These are phyloP conservation scores for Ia io DNA, from an alignment of 2,113 vertebrate genomes.

Conservation along the genomic window DNA sequence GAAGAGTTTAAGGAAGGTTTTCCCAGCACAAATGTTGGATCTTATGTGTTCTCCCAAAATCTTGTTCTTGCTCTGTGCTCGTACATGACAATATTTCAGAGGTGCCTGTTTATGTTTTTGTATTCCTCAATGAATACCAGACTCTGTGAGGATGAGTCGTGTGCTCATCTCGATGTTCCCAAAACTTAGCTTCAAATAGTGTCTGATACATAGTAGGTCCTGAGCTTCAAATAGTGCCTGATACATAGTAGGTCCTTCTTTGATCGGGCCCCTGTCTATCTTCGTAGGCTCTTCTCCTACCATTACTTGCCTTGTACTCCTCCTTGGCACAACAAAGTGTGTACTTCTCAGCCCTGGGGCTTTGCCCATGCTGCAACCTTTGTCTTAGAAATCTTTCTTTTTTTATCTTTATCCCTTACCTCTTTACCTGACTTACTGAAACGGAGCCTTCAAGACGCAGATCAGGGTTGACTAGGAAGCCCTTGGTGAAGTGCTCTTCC, in stretches of 20 bases:
- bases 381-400: background rate
- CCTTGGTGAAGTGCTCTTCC: background rate
- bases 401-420: background rate
- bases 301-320: background rate
- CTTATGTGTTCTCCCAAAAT: background rate
- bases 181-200: background rate
- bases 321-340: background rate
- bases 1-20: background rate
- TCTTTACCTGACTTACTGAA: background rate
- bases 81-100: background rate
- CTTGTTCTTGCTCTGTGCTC: background rate
- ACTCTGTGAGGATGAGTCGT: background rate
- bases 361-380: background rate
- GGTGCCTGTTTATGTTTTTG: background rate
- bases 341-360: background rate
- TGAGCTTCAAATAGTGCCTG: background rate
- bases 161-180: background rate
- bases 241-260: background rate
- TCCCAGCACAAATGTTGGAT: background rate
- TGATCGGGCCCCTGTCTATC: background rate
- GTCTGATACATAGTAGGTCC: background rate
- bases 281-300: background rate
- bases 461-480: background rate
- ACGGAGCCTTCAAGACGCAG: background rate
- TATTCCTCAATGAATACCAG: background rate